These are phyloP conservation scores for Polymixis lichenea DNA, from an alignment of 2,888 invertebrate species.

Conservation along the genomic window DNA sequence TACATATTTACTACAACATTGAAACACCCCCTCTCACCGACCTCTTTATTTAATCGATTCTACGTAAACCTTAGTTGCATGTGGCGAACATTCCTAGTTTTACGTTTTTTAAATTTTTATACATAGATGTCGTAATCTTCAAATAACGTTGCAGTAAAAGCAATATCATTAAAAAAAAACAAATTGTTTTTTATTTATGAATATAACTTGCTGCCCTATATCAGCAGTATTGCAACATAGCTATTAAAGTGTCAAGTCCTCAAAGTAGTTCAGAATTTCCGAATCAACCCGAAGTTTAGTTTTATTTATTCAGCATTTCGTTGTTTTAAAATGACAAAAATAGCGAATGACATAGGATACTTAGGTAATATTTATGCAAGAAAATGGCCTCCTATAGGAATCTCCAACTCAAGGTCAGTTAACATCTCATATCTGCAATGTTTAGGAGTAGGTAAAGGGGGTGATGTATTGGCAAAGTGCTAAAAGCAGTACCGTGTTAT, in stretches of 20 bases:
- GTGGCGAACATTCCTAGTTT: not conserved
- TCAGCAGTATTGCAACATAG: not conserved
- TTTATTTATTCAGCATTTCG: not conserved
- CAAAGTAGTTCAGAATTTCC: not conserved
- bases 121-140: not conserved
- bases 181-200: conserved; percentile 25
- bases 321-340: not conserved
- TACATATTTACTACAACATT: conserved; percentile 59
- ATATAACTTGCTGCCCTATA: not conserved
- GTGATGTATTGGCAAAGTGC: too few species aligned
- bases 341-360: not conserved
- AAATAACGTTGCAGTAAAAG: not conserved
- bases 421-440: too few species aligned
- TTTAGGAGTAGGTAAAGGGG: too few species aligned
- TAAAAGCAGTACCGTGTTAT: too few species aligned
- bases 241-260: not conserved
- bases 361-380: too few species aligned
- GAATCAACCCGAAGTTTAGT: not conserved
- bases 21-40: conserved; percentile 19
- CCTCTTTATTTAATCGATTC: conserved; percentile 73
- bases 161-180: not conserved
- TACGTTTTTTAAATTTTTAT: not conserved
- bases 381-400: too few species aligned
- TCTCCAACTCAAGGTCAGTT: too few species aligned
- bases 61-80: conserved; percentile 64